phyloP scores from a whole-genome alignment of 2,888 invertebrate genomes.

The Cantharis lateralis region DNA sequence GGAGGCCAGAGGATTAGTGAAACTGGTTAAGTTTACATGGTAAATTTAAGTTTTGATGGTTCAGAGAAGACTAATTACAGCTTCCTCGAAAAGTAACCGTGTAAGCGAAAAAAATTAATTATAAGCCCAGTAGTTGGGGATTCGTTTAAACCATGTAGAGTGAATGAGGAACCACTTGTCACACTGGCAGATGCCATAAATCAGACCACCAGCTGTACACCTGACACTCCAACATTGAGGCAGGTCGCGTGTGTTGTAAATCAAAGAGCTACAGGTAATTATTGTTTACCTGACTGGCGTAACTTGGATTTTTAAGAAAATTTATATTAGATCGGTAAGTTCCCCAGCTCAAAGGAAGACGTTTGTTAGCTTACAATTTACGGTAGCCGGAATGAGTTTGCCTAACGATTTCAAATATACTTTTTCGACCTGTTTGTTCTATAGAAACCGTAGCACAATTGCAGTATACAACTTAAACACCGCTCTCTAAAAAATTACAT shows the following conservation, averaged over 20 bases:
- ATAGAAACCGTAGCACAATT: neutral
- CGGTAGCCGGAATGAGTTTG: neutral
- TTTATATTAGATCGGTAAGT: constrained; percentile 3
- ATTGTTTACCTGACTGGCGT: neutral
- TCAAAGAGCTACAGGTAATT: constrained; percentile 22
- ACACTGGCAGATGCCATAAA: constrained; percentile 36
- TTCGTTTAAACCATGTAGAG: constrained; percentile 22
- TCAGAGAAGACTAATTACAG: constrained; percentile 11
- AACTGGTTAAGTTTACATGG: neutral
- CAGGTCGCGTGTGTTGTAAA: constrained; percentile 38
- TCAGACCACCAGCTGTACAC: constrained; percentile 38
- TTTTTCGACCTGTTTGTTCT: neutral
- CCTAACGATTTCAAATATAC: neutral
- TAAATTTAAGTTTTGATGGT: neutral
- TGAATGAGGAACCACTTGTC: constrained; percentile 38
- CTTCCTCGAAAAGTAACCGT: constrained; percentile 9
- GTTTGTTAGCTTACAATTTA: neutral
- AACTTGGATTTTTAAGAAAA: constrained; percentile 1
- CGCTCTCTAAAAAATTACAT: neutral
- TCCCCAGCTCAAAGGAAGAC: neutral
- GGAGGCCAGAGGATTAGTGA: neutral
- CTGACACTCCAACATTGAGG: constrained; percentile 41
- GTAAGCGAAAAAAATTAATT: constrained; percentile 28
- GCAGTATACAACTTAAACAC: neutral
- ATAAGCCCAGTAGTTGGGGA: constrained; percentile 20